A percentile compares a stretch with the other conserved stretches of the same genome.
phyloP scores from a whole-genome alignment of 1,140 invertebrate genomes.

The Potamilus streckersoni region DNA sequence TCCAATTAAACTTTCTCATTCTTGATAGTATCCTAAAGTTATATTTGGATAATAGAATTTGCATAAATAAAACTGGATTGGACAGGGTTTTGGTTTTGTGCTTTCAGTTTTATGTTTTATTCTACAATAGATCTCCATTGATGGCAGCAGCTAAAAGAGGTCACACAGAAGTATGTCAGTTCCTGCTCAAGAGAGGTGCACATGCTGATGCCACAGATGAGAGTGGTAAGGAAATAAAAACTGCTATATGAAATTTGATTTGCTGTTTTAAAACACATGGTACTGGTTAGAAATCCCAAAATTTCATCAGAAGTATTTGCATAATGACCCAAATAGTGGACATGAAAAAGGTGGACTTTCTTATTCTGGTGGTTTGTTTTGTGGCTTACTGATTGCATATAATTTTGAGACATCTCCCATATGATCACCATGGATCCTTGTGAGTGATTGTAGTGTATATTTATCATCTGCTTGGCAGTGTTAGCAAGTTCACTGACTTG shows the following conservation, averaged over 20 bases:
- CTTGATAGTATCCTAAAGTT: too few species aligned
- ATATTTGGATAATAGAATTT: too few species aligned
- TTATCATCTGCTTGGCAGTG: too few species aligned
- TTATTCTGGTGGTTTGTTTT: not conserved
- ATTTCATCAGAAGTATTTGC: not conserved
- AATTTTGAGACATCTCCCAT: not conserved
- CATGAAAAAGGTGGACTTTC: not conserved
- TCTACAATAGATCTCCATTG: constrained; percentile 50
- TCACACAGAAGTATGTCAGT: constrained; percentile 54
- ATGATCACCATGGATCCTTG: too few species aligned
- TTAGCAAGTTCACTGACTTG: too few species aligned
- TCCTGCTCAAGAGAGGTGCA: constrained; percentile 57
- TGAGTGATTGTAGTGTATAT: too few species aligned
- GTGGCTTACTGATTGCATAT: not conserved
- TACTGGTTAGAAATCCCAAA: not conserved
- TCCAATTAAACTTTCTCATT: too few species aligned
- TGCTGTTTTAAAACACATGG: not conserved
- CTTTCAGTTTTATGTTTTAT: constrained; percentile 1
- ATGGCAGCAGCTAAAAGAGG: constrained; percentile 63
- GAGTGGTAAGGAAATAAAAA: constrained; percentile 3
- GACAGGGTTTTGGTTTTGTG: not conserved
- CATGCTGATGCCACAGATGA: constrained; percentile 32
- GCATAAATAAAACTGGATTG: too few species aligned
- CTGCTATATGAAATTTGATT: not conserved
- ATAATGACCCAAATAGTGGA: not conserved